Base-by-base conservation (phyloP, 2,888 invertebrate species). In the Yponomeuta evonymella region DNA sequence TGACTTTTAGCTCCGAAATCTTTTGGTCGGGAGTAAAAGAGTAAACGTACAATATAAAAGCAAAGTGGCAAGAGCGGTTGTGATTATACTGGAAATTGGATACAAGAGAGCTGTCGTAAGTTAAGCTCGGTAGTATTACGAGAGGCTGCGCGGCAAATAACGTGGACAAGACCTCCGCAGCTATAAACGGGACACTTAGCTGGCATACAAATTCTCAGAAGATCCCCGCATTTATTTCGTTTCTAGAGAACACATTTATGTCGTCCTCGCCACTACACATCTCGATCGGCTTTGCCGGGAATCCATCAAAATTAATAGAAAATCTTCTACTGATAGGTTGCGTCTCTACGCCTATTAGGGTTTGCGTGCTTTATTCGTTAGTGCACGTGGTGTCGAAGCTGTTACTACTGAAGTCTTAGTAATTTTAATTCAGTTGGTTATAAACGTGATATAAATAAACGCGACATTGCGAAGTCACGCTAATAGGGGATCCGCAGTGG, bases 91-190 rank as follows among this genome's bases (percentile, higher is more conserved):
- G 67, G 65, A 71, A 67, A 71, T 48, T 67, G 67, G 29, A 66
- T 67, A 58, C 69, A 63, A 63, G 63, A 69, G 68, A 62, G 58
- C 43, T 67, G 36, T 67, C 58, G 68, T n/a, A 67, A 71, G 67
- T 68, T 67, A 62, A 71, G 58, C 62, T 71, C 63, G 69, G 36
- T 62, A 67, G 68, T 63, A 67, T 66, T 70, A 67, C 71, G 43
- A 64, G 23, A 68, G 71, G n/a, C 69, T 43, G 64, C 63, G 62
- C 43, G 48, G 64, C 69, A 62, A 33, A 67, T 70, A 70, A 63
- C 30, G 43, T n/a, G 63, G 36, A 70, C 63, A 63, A 11, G 23
- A 15, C 67, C 65, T 65, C 9, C 36, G 67, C 43, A 30, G 67
- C 67, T 67, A 67, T 67, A 67, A 67, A 67, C 67, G 43, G 67